Conservation (phyloP, 2,797 vertebrate genomes). For the Danio choprae region DNA sequence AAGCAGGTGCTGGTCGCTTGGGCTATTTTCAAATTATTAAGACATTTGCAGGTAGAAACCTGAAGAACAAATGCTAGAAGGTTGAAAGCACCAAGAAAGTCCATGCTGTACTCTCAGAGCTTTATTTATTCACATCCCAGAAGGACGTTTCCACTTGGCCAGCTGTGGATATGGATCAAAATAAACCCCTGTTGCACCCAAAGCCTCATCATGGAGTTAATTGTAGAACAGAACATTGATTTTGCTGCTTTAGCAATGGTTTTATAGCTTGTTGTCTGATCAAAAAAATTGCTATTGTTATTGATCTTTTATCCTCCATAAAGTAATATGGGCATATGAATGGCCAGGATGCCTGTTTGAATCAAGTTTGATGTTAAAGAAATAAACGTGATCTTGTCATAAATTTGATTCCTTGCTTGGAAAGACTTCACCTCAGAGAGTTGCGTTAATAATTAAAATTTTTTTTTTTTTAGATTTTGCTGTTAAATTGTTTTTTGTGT, state of each 20-base stretch:
- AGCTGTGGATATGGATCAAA: constrained; percentile 28
- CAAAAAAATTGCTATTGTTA: constrained; percentile 49
- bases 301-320: constrained; percentile 52
- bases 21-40: neutral
- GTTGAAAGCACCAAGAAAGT: constrained; percentile 52
- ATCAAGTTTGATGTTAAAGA: constrained; percentile 33
- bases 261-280: constrained; percentile 53
- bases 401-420: constrained; percentile 5
- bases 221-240: constrained; percentile 11
- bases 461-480: too few relatives aligned
- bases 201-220: constrained; percentile 7
- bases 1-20: neutral
- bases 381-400: constrained; percentile 44
- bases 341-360: constrained; percentile 43
- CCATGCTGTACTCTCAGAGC: constrained; percentile 20
- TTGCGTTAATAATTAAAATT: neutral
- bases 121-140: constrained; percentile 18
- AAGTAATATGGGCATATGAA: constrained; percentile 58
- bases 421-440: neutral
- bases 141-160: constrained; percentile 18
- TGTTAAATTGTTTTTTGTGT: too few relatives aligned
- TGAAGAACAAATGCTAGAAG: constrained; percentile 12
- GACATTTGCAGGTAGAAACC: neutral
- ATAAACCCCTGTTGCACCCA: constrained; percentile 6
- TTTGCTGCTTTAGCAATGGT: constrained; percentile 58